These are phyloP conservation scores for Delia radicum DNA, from an alignment of 1,140 invertebrate species.

Conservation along the genomic window DNA sequence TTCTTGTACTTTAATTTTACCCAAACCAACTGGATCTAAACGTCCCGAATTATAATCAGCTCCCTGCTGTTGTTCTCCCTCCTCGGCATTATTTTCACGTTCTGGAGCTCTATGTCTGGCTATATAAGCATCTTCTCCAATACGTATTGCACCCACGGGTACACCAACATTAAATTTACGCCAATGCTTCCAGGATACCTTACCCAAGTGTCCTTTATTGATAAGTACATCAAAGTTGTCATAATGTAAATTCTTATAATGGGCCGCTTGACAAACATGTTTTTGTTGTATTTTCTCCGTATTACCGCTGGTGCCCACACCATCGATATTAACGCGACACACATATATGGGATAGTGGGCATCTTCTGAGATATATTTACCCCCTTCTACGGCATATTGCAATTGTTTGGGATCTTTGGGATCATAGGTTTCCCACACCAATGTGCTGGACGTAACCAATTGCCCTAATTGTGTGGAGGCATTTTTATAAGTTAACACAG, in stretches of 20 bases:
- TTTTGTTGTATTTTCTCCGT: slow-evolving; percentile 60
- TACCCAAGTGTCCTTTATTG: slow-evolving; percentile 74
- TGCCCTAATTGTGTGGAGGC: slow-evolving; percentile 49
- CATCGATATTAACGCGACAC: slow-evolving; percentile 69
- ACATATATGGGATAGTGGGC: slow-evolving; percentile 66
- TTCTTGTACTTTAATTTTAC: slow-evolving; percentile 67
- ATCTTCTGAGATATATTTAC: slow-evolving; percentile 56
- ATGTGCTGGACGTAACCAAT: slow-evolving; percentile 61
- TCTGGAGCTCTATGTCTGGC: slow-evolving; percentile 55
- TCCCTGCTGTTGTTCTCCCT: slow-evolving; percentile 43
- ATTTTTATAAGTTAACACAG: slow-evolving; percentile 45
- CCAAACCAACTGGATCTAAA: slow-evolving; percentile 65
- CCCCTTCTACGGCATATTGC: slow-evolving; percentile 61
- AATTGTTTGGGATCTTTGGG: slow-evolving; percentile 54
- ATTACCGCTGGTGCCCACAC: slow-evolving; percentile 70
- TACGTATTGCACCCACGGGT: slow-evolving; percentile 67
- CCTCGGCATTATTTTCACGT: slow-evolving; percentile 30
- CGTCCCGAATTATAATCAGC: slow-evolving; percentile 63
- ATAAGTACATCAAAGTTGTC: slow-evolving; percentile 72
- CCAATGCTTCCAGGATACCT: slow-evolving; percentile 72
- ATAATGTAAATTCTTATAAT: slow-evolving; percentile 59
- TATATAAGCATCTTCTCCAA: slow-evolving; percentile 57
- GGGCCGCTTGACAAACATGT: slow-evolving; percentile 65
- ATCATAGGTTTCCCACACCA: slow-evolving; percentile 60
- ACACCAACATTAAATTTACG: slow-evolving; percentile 63